Evolutionary conservation across 2,888 invertebrate genomes (phyloP).

Genomic region (Villa cingulata): DNA sequence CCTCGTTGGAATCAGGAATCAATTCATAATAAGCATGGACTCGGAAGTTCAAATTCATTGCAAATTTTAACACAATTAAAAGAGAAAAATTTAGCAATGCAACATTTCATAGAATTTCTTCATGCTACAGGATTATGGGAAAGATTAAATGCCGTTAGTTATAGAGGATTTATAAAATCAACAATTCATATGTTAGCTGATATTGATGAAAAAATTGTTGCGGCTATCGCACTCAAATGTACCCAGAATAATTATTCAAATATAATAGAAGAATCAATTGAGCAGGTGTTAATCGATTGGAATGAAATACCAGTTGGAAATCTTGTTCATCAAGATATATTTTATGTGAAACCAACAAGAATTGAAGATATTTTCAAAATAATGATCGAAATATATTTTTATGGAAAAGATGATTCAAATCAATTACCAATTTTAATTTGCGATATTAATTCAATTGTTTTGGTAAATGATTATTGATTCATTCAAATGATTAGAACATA

Average conservation of each 20-base stretch:
- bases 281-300: slow-evolving; percentile 38
- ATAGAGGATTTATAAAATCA: slow-evolving; percentile 27
- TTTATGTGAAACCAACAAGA: slow-evolving; percentile 55
- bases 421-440: slow-evolving; percentile 42
- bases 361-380: slow-evolving; percentile 52
- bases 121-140: slow-evolving; percentile 53
- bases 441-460: slow-evolving; percentile 44
- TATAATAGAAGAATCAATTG: slow-evolving; percentile 44
- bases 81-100: slow-evolving; percentile 73
- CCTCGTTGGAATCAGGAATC: slow-evolving; percentile 44
- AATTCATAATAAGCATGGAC: slow-evolving; percentile 32
- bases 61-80: slow-evolving; percentile 73
- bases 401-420: slow-evolving; percentile 43
- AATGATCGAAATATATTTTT: slow-evolving; percentile 44
- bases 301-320: slow-evolving; percentile 36
- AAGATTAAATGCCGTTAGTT: slow-evolving; percentile 34
- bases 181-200: slow-evolving; percentile 48
- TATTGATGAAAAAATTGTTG: slow-evolving; percentile 67
- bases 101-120: slow-evolving; percentile 63
- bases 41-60: slow-evolving; percentile 65
- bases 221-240: slow-evolving; percentile 54
- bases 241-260: slow-evolving; percentile 38
- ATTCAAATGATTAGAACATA: not conserved
- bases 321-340: slow-evolving; percentile 58
- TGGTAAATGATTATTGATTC: slow-evolving; percentile 27